These are phyloP conservation scores for Prionace glauca DNA, from an alignment of 2,797 vertebrate species.

Conservation along the genomic window DNA sequence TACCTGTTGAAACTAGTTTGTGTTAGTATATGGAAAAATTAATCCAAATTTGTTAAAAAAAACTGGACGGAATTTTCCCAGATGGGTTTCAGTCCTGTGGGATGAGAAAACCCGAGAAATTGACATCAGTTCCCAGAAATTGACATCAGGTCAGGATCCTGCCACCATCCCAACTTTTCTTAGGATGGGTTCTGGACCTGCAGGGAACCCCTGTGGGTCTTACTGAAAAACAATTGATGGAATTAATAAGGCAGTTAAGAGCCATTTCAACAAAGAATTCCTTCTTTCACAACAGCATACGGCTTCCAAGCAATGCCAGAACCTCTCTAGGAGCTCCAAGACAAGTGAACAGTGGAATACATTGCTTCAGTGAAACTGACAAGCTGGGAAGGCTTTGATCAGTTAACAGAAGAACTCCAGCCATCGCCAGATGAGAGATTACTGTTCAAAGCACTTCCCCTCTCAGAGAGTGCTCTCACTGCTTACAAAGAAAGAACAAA, in stretches of 20 bases:
- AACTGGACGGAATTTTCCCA: not conserved
- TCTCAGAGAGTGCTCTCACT: not conserved
- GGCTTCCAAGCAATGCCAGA: no score
- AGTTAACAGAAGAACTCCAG: not conserved
- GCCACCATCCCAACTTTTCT: no score
- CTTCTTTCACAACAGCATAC: not conserved
- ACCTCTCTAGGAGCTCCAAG: not conserved
- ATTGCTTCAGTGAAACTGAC: not conserved
- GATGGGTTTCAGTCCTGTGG: not conserved
- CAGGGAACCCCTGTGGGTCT: no score
- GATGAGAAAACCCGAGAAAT: not conserved
- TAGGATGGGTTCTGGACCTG: not conserved
- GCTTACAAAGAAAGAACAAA: no score
- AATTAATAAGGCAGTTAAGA: not conserved
- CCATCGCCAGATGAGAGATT: not conserved
- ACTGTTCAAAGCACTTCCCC: not conserved
- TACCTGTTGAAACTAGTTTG: constrained; percentile 7
- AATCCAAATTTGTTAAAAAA: not conserved
- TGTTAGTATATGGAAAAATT: not conserved
- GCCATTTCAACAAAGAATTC: not conserved
- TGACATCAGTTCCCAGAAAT: not conserved
- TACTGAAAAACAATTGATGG: not conserved
- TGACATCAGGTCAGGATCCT: not conserved
- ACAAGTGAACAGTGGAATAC: not conserved
- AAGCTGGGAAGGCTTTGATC: not conserved